phyloP scores from a whole-genome alignment of 2,888 invertebrate species.

The Tubulanus polymorphus region DNA sequence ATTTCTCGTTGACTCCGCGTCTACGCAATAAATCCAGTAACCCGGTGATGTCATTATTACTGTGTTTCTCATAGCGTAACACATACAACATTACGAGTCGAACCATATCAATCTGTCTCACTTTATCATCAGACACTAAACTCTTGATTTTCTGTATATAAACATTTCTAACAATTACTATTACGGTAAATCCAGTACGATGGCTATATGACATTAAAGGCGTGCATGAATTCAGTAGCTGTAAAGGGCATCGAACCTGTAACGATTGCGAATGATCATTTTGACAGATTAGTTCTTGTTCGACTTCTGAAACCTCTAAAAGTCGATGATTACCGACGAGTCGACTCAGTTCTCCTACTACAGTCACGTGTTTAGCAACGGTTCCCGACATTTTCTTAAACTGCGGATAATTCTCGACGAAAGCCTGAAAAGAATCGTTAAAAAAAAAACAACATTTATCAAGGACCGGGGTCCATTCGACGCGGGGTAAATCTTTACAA shows the following conservation, averaged over 20 bases:
- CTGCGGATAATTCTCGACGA: constrained; percentile 95
- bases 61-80: constrained; percentile 84
- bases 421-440: constrained; percentile 57
- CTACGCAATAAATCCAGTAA: constrained; percentile 71
- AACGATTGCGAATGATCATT: constrained; percentile 59
- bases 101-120: constrained; percentile 74
- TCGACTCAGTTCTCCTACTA: constrained; percentile 90
- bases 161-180: neutral
- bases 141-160: constrained; percentile 67
- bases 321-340: constrained; percentile 73
- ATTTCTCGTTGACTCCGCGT: constrained; percentile 66
- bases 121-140: constrained; percentile 70
- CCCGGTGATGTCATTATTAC: constrained; percentile 73
- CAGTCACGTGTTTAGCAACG: constrained; percentile 94
- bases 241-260: constrained; percentile 59
- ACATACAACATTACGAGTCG: constrained; percentile 90
- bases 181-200: neutral
- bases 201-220: neutral
- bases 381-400: constrained; percentile 76
- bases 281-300: constrained; percentile 64
- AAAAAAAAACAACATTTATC: neutral
- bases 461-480: neutral
- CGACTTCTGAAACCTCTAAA: constrained; percentile 66
- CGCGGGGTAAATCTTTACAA: neutral
- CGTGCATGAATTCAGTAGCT: neutral